Percentiles rank a stretch among this genome's conserved stretches.
Conservation (phyloP, 2,797 vertebrate genomes). For the Chelmon rostratus region DNA sequence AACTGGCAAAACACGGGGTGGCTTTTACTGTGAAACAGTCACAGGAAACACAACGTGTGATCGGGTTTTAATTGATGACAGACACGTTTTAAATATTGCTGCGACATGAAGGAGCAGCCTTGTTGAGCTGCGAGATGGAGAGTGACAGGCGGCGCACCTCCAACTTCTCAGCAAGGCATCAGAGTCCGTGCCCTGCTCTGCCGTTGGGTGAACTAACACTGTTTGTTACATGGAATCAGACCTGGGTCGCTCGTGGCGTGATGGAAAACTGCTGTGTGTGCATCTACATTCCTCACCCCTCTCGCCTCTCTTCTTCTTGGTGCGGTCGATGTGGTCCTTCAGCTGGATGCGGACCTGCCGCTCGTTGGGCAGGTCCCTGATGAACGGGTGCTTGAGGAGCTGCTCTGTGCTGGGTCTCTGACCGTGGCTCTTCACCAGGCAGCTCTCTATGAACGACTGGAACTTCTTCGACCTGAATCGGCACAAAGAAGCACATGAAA, state of each 20-base stretch:
- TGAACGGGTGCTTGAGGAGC: constrained; percentile 94
- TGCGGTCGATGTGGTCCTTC: constrained; percentile 96
- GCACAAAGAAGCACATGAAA: background rate
- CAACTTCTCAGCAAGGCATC: background rate
- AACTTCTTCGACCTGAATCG: constrained; percentile 94
- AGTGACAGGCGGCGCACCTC: background rate
- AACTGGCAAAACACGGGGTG: too few species aligned
- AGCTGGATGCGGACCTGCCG: constrained; percentile 96
- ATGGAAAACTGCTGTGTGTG: background rate
- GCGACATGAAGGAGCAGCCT: background rate
- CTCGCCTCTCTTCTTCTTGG: constrained; percentile 96
- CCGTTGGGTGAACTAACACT: background rate
- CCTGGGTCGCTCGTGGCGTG: background rate
- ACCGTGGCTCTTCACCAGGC: constrained; percentile 94
- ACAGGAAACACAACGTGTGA: background rate
- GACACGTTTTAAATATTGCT: background rate
- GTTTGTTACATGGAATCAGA: background rate
- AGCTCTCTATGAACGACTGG: constrained; percentile 96
- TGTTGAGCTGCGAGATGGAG: background rate
- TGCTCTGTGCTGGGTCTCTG: constrained; percentile 93
- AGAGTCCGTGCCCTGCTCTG: background rate
- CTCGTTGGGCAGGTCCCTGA: constrained; percentile 93
- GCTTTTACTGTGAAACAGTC: constrained; percentile 11
- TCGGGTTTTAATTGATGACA: background rate
- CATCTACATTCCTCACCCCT: constrained; percentile 84